These are phyloP conservation scores for Sclerurus mexicanus DNA, from an alignment of 2,113 vertebrate species.

Conservation along the genomic window DNA sequence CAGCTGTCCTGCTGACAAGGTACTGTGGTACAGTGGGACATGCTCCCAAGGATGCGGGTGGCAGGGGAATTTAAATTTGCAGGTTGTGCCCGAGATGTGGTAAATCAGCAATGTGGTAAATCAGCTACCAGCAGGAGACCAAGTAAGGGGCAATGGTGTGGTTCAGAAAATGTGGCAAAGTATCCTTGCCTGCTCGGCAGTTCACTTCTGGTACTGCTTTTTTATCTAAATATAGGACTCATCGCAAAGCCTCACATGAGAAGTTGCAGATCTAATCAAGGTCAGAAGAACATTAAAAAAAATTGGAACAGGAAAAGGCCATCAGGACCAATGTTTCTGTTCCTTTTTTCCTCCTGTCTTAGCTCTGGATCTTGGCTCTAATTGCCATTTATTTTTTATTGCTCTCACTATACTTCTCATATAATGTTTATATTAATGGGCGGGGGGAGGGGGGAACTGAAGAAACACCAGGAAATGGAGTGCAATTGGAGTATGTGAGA, in stretches of 20 bases:
- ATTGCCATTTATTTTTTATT: slow-evolving; percentile 62
- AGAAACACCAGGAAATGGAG: slow-evolving; percentile 50
- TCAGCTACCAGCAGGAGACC: background rate
- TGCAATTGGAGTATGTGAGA: slow-evolving; percentile 53
- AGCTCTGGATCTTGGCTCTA: slow-evolving; percentile 49
- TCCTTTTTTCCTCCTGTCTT: slow-evolving; percentile 63
- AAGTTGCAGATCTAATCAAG: slow-evolving; percentile 64
- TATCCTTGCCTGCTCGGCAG: background rate
- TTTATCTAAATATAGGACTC: slow-evolving; percentile 41
- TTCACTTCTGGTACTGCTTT: background rate
- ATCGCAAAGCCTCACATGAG: slow-evolving; percentile 42
- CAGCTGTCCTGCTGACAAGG: background rate
- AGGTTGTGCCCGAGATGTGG: background rate
- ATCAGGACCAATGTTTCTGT: slow-evolving; percentile 68
- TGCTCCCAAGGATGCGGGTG: fast-evolving
- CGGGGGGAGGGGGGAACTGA: background rate
- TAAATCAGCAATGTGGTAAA: background rate
- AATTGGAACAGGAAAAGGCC: slow-evolving; percentile 66
- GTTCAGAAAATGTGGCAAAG: background rate
- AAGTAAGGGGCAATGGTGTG: background rate
- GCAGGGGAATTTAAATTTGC: background rate
- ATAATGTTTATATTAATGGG: slow-evolving; percentile 70
- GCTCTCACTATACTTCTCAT: slow-evolving; percentile 61
- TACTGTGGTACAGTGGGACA: background rate
- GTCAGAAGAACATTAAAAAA: slow-evolving; percentile 70